Percentiles rank a stretch among this genome's conserved stretches.
phyloP scores from a whole-genome alignment of 2,797 vertebrate genomes.

The Oreochromis mossambicus region DNA sequence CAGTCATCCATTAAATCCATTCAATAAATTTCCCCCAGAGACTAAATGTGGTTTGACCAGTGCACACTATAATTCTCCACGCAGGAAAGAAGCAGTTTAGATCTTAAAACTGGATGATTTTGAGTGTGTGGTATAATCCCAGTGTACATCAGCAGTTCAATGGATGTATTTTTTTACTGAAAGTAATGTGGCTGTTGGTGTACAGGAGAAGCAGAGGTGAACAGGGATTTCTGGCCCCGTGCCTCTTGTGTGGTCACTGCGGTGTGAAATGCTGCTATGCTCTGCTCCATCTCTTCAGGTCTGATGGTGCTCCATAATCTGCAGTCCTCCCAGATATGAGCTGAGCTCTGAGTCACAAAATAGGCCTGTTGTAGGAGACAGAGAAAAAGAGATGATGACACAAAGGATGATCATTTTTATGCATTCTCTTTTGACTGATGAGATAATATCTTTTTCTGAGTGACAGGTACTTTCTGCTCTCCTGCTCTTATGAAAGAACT shows the following conservation, averaged over 20 bases:
- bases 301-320: slow-evolving; percentile 1
- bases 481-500: background rate
- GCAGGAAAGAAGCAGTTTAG: background rate
- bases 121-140: background rate
- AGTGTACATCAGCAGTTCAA: background rate
- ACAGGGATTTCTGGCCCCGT: background rate
- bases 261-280: background rate
- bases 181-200: background rate
- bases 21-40: background rate
- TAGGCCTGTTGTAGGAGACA: background rate
- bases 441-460: background rate
- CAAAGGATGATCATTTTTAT: background rate
- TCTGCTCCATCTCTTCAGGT: slow-evolving; percentile 7
- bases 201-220: background rate
- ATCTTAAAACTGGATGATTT: background rate
- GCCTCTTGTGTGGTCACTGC: background rate
- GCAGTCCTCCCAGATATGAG: slow-evolving; percentile 17
- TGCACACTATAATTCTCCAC: background rate
- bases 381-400: background rate
- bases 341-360: background rate
- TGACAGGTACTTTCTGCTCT: background rate
- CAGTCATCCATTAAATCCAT: background rate
- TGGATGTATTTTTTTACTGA: background rate
- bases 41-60: background rate
- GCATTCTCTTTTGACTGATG: background rate